phyloP scores from a whole-genome alignment of 2,113 vertebrate species.

The Mastomys natalensis region DNA sequence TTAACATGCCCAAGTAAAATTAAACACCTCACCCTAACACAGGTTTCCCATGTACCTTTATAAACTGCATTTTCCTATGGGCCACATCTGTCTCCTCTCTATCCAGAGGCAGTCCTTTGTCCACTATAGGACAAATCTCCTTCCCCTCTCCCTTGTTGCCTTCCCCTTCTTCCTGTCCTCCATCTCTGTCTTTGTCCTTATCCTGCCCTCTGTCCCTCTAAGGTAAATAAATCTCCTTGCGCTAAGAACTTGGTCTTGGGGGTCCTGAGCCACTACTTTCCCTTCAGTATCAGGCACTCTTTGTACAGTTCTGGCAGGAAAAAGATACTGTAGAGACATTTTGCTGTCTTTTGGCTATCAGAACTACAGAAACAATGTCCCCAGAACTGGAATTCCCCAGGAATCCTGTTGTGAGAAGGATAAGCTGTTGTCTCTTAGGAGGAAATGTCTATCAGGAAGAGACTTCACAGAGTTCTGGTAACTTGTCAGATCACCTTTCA shows the following conservation, averaged over 20 bases:
- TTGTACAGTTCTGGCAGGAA: background rate
- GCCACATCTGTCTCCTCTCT: background rate
- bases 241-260: background rate
- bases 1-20: background rate
- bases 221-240: background rate
- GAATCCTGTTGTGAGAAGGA: background rate
- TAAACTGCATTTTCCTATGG: background rate
- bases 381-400: background rate
- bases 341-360: background rate
- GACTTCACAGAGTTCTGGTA: background rate
- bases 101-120: background rate
- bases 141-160: background rate
- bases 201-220: background rate
- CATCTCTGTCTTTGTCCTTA: background rate
- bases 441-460: background rate
- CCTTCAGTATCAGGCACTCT: background rate
- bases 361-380: background rate
- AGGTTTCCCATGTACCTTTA: background rate
- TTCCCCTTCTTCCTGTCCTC: background rate
- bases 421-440: background rate
- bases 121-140: background rate
- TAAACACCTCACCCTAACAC: background rate
- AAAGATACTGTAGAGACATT: background rate
- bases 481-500: background rate
- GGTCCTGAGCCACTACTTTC: background rate